Percentiles rank a stretch among this genome's conserved stretches.
Conservation (phyloP, 2,888 invertebrate species). For the Axea sp. region DNA sequence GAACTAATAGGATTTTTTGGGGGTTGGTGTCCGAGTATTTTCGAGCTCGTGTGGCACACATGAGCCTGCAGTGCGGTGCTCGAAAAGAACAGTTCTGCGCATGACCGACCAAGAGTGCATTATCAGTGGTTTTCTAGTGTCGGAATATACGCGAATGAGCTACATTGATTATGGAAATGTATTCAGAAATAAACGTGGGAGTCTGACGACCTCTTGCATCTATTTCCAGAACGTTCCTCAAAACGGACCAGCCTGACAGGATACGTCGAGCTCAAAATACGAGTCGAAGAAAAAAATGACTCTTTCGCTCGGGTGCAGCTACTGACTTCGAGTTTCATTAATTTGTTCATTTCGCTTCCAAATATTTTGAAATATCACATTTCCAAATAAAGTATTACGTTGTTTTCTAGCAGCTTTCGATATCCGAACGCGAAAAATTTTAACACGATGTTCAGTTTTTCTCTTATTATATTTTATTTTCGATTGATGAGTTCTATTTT, state of each 20-base stretch:
- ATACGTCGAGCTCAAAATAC: not conserved
- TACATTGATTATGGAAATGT: conserved; percentile 49
- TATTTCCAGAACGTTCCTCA: conserved; percentile 49
- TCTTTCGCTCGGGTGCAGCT: no score
- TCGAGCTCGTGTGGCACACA: conserved; percentile 4
- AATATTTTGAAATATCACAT: no score
- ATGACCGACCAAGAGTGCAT: conserved; percentile 48
- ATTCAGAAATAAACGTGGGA: conserved; percentile 34
- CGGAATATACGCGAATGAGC: conserved; percentile 25
- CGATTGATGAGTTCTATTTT: no score
- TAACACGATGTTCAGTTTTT: no score
- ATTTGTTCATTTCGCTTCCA: no score
- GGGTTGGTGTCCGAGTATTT: conserved; percentile 4
- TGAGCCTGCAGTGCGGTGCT: conserved; percentile 54
- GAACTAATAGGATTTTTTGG: conserved; percentile 13
- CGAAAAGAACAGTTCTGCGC: conserved; percentile 30
- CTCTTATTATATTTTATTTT: no score
- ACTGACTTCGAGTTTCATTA: no score
- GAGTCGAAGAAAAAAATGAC: not conserved
- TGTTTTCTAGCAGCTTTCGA: no score
- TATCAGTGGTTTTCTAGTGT: conserved; percentile 36
- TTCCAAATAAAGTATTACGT: no score
- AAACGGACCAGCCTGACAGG: conserved; percentile 5
- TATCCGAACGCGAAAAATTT: no score
- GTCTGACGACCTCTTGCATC: conserved; percentile 46